phyloP scores from a whole-genome alignment of 2,113 vertebrate genomes.

The Labeo catla region DNA sequence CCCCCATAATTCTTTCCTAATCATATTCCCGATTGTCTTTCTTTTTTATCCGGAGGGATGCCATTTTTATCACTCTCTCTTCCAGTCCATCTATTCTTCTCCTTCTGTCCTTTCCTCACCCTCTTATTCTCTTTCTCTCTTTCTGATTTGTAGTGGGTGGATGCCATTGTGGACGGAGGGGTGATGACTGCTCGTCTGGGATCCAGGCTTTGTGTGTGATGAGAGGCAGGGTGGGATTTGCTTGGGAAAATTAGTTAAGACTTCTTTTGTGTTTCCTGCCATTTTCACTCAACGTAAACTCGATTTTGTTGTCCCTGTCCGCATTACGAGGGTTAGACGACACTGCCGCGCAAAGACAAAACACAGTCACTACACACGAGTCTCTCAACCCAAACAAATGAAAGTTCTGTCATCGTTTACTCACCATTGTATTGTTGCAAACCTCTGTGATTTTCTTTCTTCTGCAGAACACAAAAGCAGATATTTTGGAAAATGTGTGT shows the following conservation, averaged over 20 bases:
- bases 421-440: background rate
- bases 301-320: background rate
- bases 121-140: conserved; percentile 14
- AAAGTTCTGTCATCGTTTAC: background rate
- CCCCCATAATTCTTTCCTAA: conserved; percentile 11
- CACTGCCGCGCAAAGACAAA: background rate
- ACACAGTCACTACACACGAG: background rate
- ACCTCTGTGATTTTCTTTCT: background rate
- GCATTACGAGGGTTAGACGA: background rate
- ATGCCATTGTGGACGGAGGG: background rate
- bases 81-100: conserved; percentile 24
- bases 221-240: conserved; percentile 19
- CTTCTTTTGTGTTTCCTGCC: conserved; percentile 17
- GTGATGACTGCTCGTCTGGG: conserved; percentile 3
- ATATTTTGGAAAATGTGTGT: background rate
- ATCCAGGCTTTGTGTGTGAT: conserved; percentile 16
- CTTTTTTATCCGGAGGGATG: background rate
- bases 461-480: background rate
- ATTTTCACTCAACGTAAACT: background rate
- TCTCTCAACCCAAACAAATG: background rate
- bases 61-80: conserved; percentile 26
- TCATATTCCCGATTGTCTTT: conserved; percentile 4
- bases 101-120: conserved; percentile 21
- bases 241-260: conserved; percentile 39
- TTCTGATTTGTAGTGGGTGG: conserved; percentile 36